phyloP scores from a whole-genome alignment of 2,113 vertebrate genomes.

The Heptranchias perlo region DNA sequence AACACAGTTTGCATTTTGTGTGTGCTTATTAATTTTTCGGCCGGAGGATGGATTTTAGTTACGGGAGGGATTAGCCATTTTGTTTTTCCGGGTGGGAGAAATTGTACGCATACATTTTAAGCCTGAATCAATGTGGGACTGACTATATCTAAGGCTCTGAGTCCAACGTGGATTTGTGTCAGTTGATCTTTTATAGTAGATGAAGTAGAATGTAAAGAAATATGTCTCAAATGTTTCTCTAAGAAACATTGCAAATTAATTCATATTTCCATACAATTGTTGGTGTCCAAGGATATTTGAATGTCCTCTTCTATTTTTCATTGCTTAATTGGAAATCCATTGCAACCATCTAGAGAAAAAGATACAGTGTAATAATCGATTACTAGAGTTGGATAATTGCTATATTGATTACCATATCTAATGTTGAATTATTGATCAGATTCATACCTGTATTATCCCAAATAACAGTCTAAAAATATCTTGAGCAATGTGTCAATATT shows the following conservation, averaged over 20 bases:
- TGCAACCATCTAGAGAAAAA: not conserved
- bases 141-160: too few species aligned
- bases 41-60: not conserved
- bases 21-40: not conserved
- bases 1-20: not conserved
- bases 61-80: not conserved
- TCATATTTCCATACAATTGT: not conserved
- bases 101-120: not conserved
- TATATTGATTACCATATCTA: not conserved
- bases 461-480: not conserved
- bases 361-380: not conserved
- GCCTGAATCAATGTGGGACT: too few species aligned
- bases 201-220: not conserved
- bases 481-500: not conserved
- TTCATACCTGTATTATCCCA: not conserved
- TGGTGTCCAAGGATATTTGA: not conserved
- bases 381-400: not conserved
- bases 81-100: not conserved
- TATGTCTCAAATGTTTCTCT: not conserved
- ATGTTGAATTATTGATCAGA: not conserved
- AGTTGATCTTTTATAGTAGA: not conserved
- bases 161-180: too few species aligned
- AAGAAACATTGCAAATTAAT: not conserved
- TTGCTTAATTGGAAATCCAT: not conserved
- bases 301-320: not conserved